Conservation (phyloP, 2,888 invertebrate species). For the Parapristionchus giblindavisi region DNA sequence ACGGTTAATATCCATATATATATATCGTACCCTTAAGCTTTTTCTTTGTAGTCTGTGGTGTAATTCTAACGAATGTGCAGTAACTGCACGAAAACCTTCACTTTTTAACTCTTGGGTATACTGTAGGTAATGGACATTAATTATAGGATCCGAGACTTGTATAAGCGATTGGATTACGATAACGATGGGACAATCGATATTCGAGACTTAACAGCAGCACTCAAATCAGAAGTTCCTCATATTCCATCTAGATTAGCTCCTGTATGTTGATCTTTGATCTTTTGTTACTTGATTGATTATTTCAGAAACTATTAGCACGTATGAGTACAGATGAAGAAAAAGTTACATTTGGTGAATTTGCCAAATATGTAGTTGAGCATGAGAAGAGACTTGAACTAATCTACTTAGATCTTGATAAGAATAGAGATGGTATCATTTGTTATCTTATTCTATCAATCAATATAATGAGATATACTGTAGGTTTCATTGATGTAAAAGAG, state of each 20-base stretch:
- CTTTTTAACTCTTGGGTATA: too few species aligned
- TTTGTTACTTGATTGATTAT: too few species aligned
- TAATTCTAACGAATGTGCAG: too few species aligned
- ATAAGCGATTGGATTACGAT: conserved; percentile 87
- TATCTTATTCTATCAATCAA: too few species aligned
- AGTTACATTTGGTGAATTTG: conserved; percentile 79
- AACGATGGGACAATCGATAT: conserved; percentile 95
- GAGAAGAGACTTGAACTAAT: conserved; percentile 91
- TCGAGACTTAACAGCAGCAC: conserved; percentile 86
- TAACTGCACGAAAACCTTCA: too few species aligned
- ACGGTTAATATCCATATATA: too few species aligned
- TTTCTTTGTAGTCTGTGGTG: too few species aligned
- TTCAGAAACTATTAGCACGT: conserved; percentile 45
- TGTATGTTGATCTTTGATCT: conserved; percentile 39
- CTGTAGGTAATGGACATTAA: too few species aligned
- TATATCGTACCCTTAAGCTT: too few species aligned
- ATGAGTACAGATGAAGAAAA: conserved; percentile 46
- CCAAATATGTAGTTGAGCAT: conserved; percentile 92
- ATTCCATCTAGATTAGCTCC: conserved; percentile 62
- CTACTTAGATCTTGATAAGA: conserved; percentile 91
- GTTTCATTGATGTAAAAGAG: conserved; percentile 79
- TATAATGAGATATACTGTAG: too few species aligned
- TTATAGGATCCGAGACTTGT: conserved; percentile 75
- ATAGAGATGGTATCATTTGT: conserved; percentile 97
- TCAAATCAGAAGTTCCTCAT: conserved; percentile 78